Evolutionary conservation across 2,888 invertebrate genomes (phyloP).

Genomic region (Heliconius ismenius): DNA sequence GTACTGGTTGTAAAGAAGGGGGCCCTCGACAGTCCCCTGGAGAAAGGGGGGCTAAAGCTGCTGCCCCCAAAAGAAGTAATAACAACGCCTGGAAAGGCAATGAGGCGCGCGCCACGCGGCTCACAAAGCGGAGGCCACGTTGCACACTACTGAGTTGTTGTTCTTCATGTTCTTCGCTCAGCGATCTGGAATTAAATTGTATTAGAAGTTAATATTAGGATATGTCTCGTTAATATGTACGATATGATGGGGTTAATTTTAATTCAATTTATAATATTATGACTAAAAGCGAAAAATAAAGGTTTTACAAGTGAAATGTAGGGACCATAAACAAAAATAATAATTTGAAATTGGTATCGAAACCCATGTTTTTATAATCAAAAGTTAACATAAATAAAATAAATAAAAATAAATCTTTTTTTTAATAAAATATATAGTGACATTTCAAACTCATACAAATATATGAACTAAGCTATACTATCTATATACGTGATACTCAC

Average conservation of each 20-base stretch:
- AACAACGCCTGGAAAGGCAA: constrained; percentile 97
- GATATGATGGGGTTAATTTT: too few species aligned
- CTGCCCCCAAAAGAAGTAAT: constrained; percentile 94
- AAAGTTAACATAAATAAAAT: too few species aligned
- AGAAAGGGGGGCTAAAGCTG: constrained; percentile 94
- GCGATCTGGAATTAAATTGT: constrained; percentile 53
- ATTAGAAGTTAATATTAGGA: neutral
- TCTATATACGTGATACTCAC: constrained; percentile 60
- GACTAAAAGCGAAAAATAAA: too few species aligned
- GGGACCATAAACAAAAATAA: too few species aligned
- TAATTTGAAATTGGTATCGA: neutral
- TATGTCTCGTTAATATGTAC: too few species aligned
- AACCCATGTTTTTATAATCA: neutral
- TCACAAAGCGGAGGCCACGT: constrained; percentile 91
- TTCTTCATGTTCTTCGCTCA: constrained; percentile 59
- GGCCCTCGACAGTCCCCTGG: constrained; percentile 90
- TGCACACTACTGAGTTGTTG: constrained; percentile 71
- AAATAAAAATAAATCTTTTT: neutral
- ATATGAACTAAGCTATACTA: constrained; percentile 20
- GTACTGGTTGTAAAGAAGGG: constrained; percentile 88
- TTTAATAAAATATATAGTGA: constrained; percentile 1
- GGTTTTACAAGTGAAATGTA: too few species aligned
- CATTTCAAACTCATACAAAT: neutral
- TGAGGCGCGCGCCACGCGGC: constrained; percentile 94
- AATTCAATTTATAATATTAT: too few species aligned